Evolutionary conservation across 2,113 vertebrate genomes (phyloP), one percentile per base, ranked within the genome.

Genomic region (Corythornis madagascariensis): DNA sequence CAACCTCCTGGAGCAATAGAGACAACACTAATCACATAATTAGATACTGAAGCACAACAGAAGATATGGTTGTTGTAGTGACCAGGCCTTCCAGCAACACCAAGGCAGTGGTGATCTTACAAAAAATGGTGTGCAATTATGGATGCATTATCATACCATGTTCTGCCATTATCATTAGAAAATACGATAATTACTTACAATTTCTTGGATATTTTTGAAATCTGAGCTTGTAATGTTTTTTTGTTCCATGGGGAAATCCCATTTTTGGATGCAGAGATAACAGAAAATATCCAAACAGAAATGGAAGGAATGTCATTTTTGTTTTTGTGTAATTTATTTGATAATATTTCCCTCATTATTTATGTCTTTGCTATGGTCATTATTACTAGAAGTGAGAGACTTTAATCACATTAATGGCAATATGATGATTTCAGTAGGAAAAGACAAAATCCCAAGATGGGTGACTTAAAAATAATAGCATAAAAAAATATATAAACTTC

Each of bases 21-120:
- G 28, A 17, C 12, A 75, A 48, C 2, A 22, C 12, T 57, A 60
- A 33, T 33, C 45, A 28, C 33, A 16, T n/a, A 55, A 60, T 45
- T 45, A 50, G 52, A 40, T 17, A 40, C 9, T 4, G 25, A 63
- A 17, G 12, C 2, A 0, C 42, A 33, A 60, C 1, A 2, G 38
- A 83, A 64, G 33, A 21, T 3, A 59, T 6, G 40, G 45, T 5
- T 69, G 35, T 57, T 7, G 29, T 3, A 61, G 42, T 3, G 2
- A 61, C 22, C 16, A 29, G 33, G 6, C 19, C 42, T 69, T 69
- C 66, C 16, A 63, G 55, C 10, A 64, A 59, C 48, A 31, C 2
- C 0, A 22, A 67, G 29, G 17, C 35, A 73, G 24, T 3, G 0
- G 43, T 47, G 47, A 69, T 25, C 48, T 83, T 42, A 64, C 2